These are phyloP conservation scores for Tineola bisselliella DNA, from an alignment of 2,888 invertebrate species.

Conservation along the genomic window DNA sequence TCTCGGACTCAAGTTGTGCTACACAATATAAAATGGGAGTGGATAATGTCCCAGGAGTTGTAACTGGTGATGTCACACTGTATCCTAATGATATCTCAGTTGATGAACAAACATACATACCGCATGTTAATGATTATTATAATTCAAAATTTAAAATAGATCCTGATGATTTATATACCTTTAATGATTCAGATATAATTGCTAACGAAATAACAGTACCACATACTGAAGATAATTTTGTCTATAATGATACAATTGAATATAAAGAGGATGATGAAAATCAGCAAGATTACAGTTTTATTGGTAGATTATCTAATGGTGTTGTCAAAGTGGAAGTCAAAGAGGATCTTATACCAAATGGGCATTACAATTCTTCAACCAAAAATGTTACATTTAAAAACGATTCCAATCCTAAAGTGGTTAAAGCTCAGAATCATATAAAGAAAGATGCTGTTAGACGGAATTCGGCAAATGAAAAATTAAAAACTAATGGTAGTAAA, in stretches of 20 bases:
- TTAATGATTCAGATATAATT: constrained; percentile 60
- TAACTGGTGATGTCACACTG: constrained; percentile 50
- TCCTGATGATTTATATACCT: constrained; percentile 60
- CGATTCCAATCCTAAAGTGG: constrained; percentile 38
- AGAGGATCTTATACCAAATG: constrained; percentile 40
- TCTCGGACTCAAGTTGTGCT: constrained; percentile 62
- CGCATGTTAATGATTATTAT: constrained; percentile 53
- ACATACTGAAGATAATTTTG: constrained; percentile 56
- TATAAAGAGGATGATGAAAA: constrained; percentile 17
- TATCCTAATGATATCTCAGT: constrained; percentile 53
- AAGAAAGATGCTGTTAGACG: constrained; percentile 27
- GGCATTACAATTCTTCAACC: constrained; percentile 35
- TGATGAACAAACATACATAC: constrained; percentile 53
- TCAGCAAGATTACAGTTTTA: constrained; percentile 39
- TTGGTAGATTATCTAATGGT: constrained; percentile 42
- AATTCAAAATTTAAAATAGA: constrained; percentile 62
- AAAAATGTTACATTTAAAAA: constrained; percentile 22
- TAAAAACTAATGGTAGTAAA: background rate
- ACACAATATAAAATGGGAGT: constrained; percentile 62
- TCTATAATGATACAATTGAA: constrained; percentile 35
- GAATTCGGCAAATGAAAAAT: constrained; percentile 23
- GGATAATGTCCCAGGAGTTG: constrained; percentile 50
- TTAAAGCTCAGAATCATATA: constrained; percentile 31
- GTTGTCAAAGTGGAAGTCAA: constrained; percentile 38
- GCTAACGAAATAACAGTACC: constrained; percentile 59